phyloP scores from a whole-genome alignment of 1,140 invertebrate species.

The Triops cancriformis region DNA sequence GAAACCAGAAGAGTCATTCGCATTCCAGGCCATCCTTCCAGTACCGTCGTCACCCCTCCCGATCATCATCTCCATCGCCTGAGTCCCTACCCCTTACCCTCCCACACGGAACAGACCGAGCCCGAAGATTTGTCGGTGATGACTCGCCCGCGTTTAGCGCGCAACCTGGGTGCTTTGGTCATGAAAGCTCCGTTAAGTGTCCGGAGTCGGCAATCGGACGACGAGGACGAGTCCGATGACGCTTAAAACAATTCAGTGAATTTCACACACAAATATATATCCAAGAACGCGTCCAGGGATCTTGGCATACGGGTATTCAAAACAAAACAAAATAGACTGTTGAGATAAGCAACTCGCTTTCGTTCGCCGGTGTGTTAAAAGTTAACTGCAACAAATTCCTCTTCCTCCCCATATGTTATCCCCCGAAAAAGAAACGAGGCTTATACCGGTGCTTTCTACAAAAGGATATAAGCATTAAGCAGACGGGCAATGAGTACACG shows the following conservation, averaged over 20 bases:
- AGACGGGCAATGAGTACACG: not conserved
- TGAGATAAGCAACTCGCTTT: not conserved
- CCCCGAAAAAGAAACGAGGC: not conserved
- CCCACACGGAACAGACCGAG: constrained; percentile 68
- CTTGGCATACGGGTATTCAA: not conserved
- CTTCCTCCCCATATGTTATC: not conserved
- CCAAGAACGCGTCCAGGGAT: not conserved
- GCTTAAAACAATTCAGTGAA: not conserved
- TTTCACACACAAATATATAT: not conserved
- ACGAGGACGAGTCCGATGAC: not conserved
- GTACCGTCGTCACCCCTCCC: constrained; percentile 28
- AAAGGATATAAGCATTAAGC: not conserved
- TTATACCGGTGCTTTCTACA: not conserved
- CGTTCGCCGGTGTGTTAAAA: not conserved
- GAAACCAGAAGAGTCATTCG: constrained; percentile 41
- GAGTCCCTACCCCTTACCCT: constrained; percentile 35
- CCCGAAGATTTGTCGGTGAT: constrained; percentile 72
- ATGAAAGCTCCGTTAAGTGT: constrained; percentile 2
- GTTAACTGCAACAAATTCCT: not conserved
- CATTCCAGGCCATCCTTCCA: constrained; percentile 31
- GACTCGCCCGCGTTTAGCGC: constrained; percentile 12
- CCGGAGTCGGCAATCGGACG: not conserved
- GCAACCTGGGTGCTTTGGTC: not conserved
- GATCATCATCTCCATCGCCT: constrained; percentile 29
- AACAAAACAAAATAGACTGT: not conserved